A percentile compares a stretch with the other conserved stretches of the same genome.
phyloP scores from a whole-genome alignment of 2,797 vertebrate species.

The Cuniculus paca region DNA sequence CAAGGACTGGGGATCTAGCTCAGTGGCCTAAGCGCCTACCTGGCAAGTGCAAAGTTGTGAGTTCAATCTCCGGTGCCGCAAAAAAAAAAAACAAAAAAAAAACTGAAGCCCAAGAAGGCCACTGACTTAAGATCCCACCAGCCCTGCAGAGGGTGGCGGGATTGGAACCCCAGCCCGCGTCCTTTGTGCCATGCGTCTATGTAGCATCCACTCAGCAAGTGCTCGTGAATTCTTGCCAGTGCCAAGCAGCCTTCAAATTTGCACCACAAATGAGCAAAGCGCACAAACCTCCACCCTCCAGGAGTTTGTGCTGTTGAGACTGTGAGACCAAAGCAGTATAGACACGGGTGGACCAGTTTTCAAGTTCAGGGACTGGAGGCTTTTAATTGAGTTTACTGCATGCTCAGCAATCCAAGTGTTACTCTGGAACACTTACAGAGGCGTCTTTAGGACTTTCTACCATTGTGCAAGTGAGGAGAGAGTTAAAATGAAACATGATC shows the following conservation, averaged over 20 bases:
- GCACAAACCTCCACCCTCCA: accelerated
- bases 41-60: too few relatives aligned
- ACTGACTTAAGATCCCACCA: neutral
- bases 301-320: neutral
- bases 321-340: neutral
- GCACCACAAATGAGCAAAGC: neutral
- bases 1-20: too few relatives aligned
- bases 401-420: accelerated
- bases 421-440: too few relatives aligned
- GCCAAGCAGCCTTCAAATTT: neutral
- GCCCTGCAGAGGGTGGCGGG: neutral
- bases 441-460: neutral
- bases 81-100: too few relatives aligned
- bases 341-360: neutral
- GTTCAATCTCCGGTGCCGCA: too few relatives aligned
- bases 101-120: neutral
- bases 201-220: neutral
- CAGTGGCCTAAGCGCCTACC: too few relatives aligned
- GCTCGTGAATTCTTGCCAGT: neutral
- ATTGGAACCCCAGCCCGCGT: accelerated
- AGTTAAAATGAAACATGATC: slow-evolving; percentile 78
- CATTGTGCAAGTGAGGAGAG: slow-evolving; percentile 56
- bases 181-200: neutral
- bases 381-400: neutral
- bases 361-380: neutral